phyloP scores from a whole-genome alignment of 1,140 invertebrate species.

The Aphelenchoides fujianensis region DNA sequence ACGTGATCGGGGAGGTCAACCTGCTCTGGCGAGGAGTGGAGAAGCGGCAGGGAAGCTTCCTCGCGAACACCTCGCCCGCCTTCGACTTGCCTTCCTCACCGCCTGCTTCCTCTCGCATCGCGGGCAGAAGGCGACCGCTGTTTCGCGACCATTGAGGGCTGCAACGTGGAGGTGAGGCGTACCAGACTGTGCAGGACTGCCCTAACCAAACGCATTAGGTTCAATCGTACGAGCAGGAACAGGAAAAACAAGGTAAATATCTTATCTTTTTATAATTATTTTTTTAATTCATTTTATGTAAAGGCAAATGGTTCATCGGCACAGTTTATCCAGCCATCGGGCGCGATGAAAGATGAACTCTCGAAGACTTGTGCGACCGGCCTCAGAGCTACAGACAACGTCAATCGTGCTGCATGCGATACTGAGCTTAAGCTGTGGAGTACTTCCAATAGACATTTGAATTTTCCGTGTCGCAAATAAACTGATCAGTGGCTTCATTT shows the following conservation, averaged over 20 bases:
- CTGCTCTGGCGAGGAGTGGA: neutral
- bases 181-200: too few relatives aligned
- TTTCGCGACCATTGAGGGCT: neutral
- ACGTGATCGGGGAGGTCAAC: conserved; percentile 20
- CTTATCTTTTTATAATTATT: too few relatives aligned
- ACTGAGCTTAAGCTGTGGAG: too few relatives aligned
- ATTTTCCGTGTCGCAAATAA: too few relatives aligned
- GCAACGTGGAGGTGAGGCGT: conserved; percentile 17
- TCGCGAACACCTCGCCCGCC: conserved; percentile 85
- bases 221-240: conserved; percentile 16
- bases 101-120: conserved; percentile 75
- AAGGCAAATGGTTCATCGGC: conserved; percentile 22
- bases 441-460: too few relatives aligned
- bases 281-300: too few relatives aligned
- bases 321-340: conserved; percentile 17
- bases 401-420: neutral
- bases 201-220: too few relatives aligned
- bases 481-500: too few relatives aligned
- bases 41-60: conserved; percentile 70
- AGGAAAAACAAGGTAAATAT: too few relatives aligned
- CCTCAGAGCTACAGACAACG: neutral
- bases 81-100: conserved; percentile 77
- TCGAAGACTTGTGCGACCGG: conserved; percentile 6
- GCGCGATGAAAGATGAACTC: too few relatives aligned
- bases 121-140: conserved; percentile 48